Conservation (phyloP, 2,113 vertebrate genomes). For the Bos javanicus region DNA sequence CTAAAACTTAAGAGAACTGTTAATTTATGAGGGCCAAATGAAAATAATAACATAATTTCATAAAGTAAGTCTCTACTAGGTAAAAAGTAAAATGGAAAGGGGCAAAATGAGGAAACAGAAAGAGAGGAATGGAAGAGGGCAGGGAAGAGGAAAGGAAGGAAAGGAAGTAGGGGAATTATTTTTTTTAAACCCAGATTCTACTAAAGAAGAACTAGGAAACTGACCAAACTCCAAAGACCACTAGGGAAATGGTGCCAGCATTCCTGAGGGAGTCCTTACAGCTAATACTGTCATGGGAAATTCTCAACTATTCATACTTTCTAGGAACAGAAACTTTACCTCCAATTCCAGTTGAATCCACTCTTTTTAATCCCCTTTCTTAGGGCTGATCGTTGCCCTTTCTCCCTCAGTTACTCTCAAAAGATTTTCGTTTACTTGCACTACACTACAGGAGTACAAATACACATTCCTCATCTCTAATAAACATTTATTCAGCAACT, state of each 20-base stretch:
- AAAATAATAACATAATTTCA: slow-evolving; percentile 26
- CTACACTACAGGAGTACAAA: background rate
- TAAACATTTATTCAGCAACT: slow-evolving; percentile 37
- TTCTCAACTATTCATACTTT: slow-evolving; percentile 58
- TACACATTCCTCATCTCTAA: background rate
- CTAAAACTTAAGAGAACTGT: background rate
- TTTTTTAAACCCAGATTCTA: background rate
- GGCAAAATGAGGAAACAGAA: background rate
- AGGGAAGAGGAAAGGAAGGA: background rate
- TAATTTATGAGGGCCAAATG: background rate
- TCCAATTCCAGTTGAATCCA: background rate
- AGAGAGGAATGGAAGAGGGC: background rate
- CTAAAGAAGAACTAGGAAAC: slow-evolving; percentile 41
- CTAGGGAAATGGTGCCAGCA: background rate
- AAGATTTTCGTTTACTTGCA: background rate
- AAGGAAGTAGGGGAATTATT: background rate
- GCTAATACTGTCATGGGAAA: slow-evolving; percentile 31
- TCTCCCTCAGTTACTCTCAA: background rate
- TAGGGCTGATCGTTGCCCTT: background rate
- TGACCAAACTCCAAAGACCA: slow-evolving; percentile 40
- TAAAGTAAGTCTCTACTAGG: background rate
- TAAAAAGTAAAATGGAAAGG: background rate
- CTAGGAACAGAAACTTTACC: slow-evolving; percentile 50
- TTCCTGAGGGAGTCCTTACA: slow-evolving; percentile 40
- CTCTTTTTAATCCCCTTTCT: background rate